Base-by-base conservation (phyloP, 2,797 vertebrate genomes). In the Sebastes diaconus region DNA sequence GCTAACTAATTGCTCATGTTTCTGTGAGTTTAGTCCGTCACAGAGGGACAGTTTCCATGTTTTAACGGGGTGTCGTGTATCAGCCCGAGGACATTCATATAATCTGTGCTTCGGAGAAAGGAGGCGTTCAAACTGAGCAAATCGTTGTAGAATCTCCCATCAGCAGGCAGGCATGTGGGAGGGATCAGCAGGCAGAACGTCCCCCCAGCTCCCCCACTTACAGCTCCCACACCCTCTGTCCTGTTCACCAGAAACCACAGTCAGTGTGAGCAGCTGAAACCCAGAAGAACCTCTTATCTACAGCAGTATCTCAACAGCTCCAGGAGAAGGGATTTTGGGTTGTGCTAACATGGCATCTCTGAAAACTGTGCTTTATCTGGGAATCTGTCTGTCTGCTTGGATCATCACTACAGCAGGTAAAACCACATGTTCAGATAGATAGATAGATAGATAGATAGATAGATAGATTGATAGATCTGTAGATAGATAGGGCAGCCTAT, bases 401-500 rank as follows among this genome's bases (percentile, higher is more conserved):
- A 77, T 61, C 36, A 2, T 85, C 52, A 68, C 14, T 13, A 22
- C 77, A 57, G 70, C 79, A 91, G 91, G 93, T 94, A 92, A 87
- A 60, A 71, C 2, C 12, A 64, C 1, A 16, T 8, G 11, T 8
- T 14, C 30, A 22, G 16, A 58, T 29, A 54, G 36, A 75, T n/a
- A 55, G 69, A 73, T 11, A 16, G 36, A 70, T 18, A 55, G 42
- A 63, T 16, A 55, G 11, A 57, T 14, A 54, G 34, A 70, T n/a
- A 63, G 69, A 68, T 11, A 16, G 36, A 70, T 16, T 20, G 42
- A 63, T 18, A 64, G 18, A 57, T 24, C 34, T 36, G 10, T 36
- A 29, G 29, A 77, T 18, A 61, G 46, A 55, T 18, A 46, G 16
- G 42, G 13, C 36, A 39, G 3, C 36, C 36, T 39, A 39, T 5